These are phyloP conservation scores for Sanderia malayensis DNA, from an alignment of 30 jellyfish, hydroid and myxozoan species.

Conservation along the genomic window DNA sequence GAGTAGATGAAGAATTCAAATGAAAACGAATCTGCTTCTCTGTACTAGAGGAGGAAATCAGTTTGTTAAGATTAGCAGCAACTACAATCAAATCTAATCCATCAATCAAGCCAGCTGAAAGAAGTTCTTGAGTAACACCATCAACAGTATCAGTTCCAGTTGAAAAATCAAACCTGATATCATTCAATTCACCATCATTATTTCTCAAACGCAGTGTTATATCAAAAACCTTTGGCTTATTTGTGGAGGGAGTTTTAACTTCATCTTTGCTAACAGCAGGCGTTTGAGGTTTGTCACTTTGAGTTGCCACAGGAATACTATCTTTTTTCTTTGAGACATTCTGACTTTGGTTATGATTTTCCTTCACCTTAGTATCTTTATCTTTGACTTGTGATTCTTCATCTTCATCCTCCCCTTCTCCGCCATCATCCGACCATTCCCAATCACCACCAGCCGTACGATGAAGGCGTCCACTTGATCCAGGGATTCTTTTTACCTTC, in stretches of 20 bases:
- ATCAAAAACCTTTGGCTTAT: constrained; percentile 64
- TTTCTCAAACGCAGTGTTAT: constrained; percentile 78
- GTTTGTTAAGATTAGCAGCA: constrained; percentile 92
- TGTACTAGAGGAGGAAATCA: constrained; percentile 48
- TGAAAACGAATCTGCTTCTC: constrained; percentile 58
- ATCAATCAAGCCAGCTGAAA: constrained; percentile 96
- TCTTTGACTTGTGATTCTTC: neutral
- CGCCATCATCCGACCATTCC: constrained; percentile 84
- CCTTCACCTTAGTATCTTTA: neutral
- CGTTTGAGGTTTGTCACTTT: neutral
- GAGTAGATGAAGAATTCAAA: constrained; percentile 48
- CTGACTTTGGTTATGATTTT: neutral
- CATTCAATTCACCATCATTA: constrained; percentile 86
- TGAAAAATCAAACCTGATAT: constrained; percentile 88
- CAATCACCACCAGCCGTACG: constrained; percentile 72
- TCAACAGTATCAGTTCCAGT: constrained; percentile 87
- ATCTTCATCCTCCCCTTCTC: constrained; percentile 12
- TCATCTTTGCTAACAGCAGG: neutral
- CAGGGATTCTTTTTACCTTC: constrained; percentile 69
- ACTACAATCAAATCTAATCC: constrained; percentile 91
- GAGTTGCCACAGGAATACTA: neutral
- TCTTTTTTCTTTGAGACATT: neutral
- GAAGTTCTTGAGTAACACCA: constrained; percentile 96
- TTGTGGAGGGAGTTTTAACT: constrained; percentile 1
- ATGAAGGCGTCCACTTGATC: constrained; percentile 77